Evolutionary conservation across 2,888 invertebrate genomes (phyloP).

Genomic region (Diarsia mendica): DNA sequence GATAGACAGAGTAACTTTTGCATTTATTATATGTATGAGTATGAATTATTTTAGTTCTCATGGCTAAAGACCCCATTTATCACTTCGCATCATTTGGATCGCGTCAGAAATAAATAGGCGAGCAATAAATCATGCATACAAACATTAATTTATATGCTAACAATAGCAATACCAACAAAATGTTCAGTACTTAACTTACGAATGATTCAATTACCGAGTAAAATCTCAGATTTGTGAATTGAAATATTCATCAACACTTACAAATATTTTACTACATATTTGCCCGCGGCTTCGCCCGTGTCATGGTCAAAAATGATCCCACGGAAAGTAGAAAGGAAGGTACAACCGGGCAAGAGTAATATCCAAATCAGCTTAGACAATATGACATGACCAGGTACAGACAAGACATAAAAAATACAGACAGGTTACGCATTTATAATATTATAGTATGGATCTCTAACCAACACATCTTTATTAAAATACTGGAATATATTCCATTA

Average conservation of each 20-base stretch:
- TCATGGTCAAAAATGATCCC: not conserved
- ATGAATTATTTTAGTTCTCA: constrained; percentile 1
- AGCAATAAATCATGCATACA: constrained; percentile 32
- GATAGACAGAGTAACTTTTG: not conserved
- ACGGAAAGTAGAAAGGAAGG: too few species aligned
- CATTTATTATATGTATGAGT: not conserved
- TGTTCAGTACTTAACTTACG: not conserved
- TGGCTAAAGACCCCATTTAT: constrained; percentile 28
- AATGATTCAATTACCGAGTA: constrained; percentile 23
- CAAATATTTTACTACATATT: not conserved
- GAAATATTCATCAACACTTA: not conserved
- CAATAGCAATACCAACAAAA: constrained; percentile 18
- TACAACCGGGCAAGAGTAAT: too few species aligned
- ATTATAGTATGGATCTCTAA: not conserved
- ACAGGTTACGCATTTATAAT: not conserved
- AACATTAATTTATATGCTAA: constrained; percentile 1
- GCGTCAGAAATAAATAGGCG: constrained; percentile 30
- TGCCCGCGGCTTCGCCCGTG: not conserved
- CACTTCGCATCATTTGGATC: constrained; percentile 6
- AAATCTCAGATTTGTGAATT: not conserved
- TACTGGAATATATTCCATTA: constrained; percentile 1
- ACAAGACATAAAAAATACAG: too few species aligned
- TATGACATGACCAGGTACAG: too few species aligned
- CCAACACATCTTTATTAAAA: not conserved
- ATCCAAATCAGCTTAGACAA: too few species aligned